Percentiles rank a stretch among this genome's conserved stretches.
Evolutionary conservation across 2,797 vertebrate genomes (phyloP).

Genomic region (Masticophis lateralis): DNA sequence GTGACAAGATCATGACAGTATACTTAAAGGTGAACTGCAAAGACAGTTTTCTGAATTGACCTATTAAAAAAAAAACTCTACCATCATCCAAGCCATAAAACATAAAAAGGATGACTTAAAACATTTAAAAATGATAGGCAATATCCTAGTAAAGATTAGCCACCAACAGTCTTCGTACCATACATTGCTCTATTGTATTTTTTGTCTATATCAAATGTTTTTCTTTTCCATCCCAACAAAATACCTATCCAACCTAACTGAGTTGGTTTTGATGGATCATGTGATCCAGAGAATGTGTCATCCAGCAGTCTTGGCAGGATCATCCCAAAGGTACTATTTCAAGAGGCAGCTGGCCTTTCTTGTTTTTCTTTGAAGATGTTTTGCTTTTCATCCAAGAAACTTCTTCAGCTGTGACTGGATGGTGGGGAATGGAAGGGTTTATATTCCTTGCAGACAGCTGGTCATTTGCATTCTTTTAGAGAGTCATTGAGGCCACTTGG

Average conservation of each 20-base stretch:
- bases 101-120: background rate
- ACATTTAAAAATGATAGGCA: background rate
- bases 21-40: conserved; percentile 25
- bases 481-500: too few species aligned
- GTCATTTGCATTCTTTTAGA: too few species aligned
- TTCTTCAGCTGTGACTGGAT: too few species aligned
- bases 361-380: too few species aligned
- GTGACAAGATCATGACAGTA: conserved; percentile 20
- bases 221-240: background rate
- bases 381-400: too few species aligned
- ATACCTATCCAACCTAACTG: background rate
- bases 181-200: background rate
- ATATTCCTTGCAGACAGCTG: too few species aligned
- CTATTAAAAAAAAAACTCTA: background rate
- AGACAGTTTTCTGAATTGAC: conserved; percentile 1
- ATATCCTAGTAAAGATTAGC: background rate
- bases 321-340: too few species aligned
- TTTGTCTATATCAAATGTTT: background rate
- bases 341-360: too few species aligned
- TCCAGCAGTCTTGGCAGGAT: background rate
- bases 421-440: too few species aligned
- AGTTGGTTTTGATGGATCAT: background rate
- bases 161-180: background rate
- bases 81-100: background rate
- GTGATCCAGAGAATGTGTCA: background rate